A percentile compares a stretch with the other conserved stretches of the same genome.
phyloP scores from a whole-genome alignment of 2,888 invertebrate genomes.

The Epinotia ramella region DNA sequence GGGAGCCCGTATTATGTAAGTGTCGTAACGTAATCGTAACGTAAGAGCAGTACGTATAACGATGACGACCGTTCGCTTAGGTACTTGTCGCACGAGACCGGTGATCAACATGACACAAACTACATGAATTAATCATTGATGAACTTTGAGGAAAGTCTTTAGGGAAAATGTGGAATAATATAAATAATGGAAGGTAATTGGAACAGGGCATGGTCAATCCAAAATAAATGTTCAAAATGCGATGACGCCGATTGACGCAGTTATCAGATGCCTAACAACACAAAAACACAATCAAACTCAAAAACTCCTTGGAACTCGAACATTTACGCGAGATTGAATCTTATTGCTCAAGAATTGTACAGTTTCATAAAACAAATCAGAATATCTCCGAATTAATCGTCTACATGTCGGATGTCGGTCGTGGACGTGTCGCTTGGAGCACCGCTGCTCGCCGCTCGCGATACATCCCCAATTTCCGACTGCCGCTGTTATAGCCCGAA shows the following conservation, averaged over 20 bases:
- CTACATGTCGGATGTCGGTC: not conserved
- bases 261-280: too few species aligned
- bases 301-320: too few species aligned
- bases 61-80: not conserved
- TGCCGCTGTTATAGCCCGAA: constrained; percentile 61
- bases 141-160: not conserved
- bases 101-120: not conserved
- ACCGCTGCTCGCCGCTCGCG: constrained; percentile 69
- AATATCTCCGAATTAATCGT: too few species aligned
- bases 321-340: too few species aligned
- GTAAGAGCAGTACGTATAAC: not conserved
- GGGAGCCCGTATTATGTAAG: constrained; percentile 20
- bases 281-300: too few species aligned
- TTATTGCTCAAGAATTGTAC: too few species aligned
- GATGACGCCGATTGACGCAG: too few species aligned
- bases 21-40: constrained; percentile 5
- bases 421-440: constrained; percentile 44
- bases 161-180: too few species aligned
- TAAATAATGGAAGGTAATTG: too few species aligned
- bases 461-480: constrained; percentile 66
- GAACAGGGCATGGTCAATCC: too few species aligned
- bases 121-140: not conserved
- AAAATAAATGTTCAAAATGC: too few species aligned
- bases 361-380: too few species aligned
- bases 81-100: not conserved